phyloP scores from a whole-genome alignment of 2,797 vertebrate genomes.

The Crypturellus tataupa region DNA sequence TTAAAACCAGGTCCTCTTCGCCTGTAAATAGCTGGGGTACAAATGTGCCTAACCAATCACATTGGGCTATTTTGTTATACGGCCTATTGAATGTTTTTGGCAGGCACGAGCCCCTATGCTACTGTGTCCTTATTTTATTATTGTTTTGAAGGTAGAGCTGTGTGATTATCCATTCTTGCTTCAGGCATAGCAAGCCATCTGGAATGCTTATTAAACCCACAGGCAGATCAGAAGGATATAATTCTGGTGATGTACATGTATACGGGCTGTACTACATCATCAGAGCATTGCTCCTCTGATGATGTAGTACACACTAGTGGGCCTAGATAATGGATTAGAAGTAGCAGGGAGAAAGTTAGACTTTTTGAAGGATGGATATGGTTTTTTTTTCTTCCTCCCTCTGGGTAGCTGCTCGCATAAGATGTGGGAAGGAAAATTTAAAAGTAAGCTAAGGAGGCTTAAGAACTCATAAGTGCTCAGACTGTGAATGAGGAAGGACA shows the following conservation, averaged over 20 bases:
- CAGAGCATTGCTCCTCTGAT: conserved; percentile 77
- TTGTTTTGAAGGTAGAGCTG: conserved; percentile 80
- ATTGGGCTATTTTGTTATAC: conserved; percentile 77
- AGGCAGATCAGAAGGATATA: conserved; percentile 81
- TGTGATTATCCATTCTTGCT: conserved; percentile 85
- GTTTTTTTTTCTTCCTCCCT: conserved; percentile 66
- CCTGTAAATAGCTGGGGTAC: conserved; percentile 72
- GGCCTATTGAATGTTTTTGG: conserved; percentile 79
- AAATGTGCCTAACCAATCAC: conserved; percentile 77
- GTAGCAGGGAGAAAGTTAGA: conserved; percentile 72
- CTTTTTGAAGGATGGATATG: conserved; percentile 71
- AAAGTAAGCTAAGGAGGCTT: conserved; percentile 80
- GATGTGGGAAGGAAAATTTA: conserved; percentile 76
- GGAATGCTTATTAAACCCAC: conserved; percentile 84
- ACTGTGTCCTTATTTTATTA: conserved; percentile 83
- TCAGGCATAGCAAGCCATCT: conserved; percentile 83
- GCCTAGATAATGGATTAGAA: conserved; percentile 79
- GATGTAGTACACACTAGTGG: conserved; percentile 76
- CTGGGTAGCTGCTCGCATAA: conserved; percentile 79
- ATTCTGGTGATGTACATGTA: conserved; percentile 76
- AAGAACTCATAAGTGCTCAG: conserved; percentile 80
- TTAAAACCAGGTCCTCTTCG: conserved; percentile 75
- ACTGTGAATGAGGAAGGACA: conserved; percentile 77
- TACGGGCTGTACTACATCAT: conserved; percentile 77
- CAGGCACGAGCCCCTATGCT: conserved; percentile 75